These are phyloP conservation scores for Lucinisca nassula DNA, from an alignment of 2,888 invertebrate genomes.

Conservation along the genomic window DNA sequence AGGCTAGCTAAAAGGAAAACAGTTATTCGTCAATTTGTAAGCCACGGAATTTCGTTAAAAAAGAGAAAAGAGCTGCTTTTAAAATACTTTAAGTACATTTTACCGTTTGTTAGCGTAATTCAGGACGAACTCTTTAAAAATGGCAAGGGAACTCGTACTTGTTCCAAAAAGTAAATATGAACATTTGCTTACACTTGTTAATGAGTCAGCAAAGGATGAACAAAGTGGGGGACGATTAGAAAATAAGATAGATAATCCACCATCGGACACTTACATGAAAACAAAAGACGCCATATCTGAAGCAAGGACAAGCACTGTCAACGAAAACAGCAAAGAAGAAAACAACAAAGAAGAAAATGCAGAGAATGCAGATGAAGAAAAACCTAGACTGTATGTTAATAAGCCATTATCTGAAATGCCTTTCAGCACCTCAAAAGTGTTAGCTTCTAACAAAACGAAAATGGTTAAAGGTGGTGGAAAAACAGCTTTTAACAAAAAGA, in stretches of 20 bases:
- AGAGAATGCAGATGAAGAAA: background rate
- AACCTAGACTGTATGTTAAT: constrained; percentile 40
- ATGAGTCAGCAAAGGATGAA: background rate
- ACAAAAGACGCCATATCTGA: background rate
- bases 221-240: background rate
- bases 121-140: constrained; percentile 31
- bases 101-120: constrained; percentile 32
- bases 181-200: constrained; percentile 29
- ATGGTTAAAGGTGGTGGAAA: background rate
- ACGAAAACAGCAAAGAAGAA: background rate
- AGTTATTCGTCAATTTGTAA: constrained; percentile 21
- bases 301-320: background rate
- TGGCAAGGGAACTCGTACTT: constrained; percentile 43
- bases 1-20: constrained; percentile 2
- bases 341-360: background rate
- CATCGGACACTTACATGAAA: background rate
- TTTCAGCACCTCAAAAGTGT: no score
- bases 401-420: constrained; percentile 46
- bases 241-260: background rate
- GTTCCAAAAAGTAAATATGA: constrained; percentile 47
- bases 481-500: no score
- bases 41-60: background rate
- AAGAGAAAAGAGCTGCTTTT: constrained; percentile 19
- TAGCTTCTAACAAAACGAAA: no score
- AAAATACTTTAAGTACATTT: constrained; percentile 39